phyloP scores from a whole-genome alignment of 2,797 vertebrate species.

The Leptatherina wallacei region DNA sequence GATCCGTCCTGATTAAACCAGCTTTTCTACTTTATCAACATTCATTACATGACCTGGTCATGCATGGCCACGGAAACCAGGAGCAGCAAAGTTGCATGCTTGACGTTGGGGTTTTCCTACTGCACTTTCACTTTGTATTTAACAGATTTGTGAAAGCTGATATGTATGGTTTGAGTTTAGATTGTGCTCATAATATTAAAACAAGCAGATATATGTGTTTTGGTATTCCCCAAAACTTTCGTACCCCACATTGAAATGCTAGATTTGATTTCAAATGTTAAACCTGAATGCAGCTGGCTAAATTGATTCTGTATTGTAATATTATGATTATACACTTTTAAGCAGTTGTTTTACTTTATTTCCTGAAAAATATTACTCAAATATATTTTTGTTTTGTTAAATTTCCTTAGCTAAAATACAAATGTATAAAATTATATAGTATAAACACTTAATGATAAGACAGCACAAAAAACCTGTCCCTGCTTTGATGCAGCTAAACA shows the following conservation, averaged over 20 bases:
- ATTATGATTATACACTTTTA: slow-evolving; percentile 2
- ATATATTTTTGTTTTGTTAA: slow-evolving; percentile 12
- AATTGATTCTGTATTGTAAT: slow-evolving; percentile 7
- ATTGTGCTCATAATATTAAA: slow-evolving; percentile 11
- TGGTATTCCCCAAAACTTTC: slow-evolving; percentile 68
- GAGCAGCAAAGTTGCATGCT: slow-evolving; percentile 66
- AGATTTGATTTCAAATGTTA: slow-evolving; percentile 13
- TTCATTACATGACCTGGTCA: slow-evolving; percentile 80
- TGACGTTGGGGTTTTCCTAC: slow-evolving; percentile 56
- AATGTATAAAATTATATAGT: not conserved
- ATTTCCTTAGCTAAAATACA: slow-evolving; percentile 1
- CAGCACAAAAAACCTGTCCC: slow-evolving; percentile 5
- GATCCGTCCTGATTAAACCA: slow-evolving; percentile 82
- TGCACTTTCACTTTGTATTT: slow-evolving; percentile 44
- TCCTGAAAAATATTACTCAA: not conserved
- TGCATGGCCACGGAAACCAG: slow-evolving; percentile 64
- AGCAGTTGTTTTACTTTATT: slow-evolving; percentile 7
- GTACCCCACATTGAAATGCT: not conserved
- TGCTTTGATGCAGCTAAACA: slow-evolving; percentile 55
- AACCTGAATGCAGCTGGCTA: slow-evolving; percentile 38
- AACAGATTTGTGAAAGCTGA: slow-evolving; percentile 48
- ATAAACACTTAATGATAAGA: not conserved
- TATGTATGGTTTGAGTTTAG: slow-evolving; percentile 13
- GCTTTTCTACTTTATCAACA: slow-evolving; percentile 83
- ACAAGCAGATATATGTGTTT: slow-evolving; percentile 16